These are phyloP conservation scores for Cyrtonyx montezumae DNA, from an alignment of 2,113 vertebrate species.

Conservation along the genomic window DNA sequence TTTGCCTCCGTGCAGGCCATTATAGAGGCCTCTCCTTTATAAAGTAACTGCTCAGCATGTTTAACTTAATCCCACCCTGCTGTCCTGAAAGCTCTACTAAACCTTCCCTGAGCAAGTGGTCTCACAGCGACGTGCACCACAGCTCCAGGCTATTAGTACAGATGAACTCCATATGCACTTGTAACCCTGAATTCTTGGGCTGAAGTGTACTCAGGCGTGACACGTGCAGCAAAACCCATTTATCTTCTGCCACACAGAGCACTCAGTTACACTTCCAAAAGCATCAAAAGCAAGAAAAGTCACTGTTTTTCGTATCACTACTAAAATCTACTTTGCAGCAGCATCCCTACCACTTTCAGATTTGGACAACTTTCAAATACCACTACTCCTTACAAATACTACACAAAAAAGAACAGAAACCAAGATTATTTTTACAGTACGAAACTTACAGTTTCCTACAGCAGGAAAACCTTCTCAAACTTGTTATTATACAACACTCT, in stretches of 20 bases:
- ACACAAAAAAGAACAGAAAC: neutral
- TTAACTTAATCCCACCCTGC: neutral
- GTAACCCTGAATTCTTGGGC: neutral
- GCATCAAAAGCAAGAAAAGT: neutral
- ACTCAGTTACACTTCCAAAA: neutral
- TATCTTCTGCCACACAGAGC: neutral
- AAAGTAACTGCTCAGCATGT: neutral
- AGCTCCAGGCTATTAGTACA: neutral
- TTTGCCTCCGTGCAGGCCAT: neutral
- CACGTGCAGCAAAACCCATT: neutral
- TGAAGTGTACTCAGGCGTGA: neutral
- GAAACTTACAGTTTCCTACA: neutral
- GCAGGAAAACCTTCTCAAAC: neutral
- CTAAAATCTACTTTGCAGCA: constrained; percentile 53
- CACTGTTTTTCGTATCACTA: neutral
- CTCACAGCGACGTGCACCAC: neutral
- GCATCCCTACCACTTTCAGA: neutral
- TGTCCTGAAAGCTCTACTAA: neutral
- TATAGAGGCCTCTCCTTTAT: neutral
- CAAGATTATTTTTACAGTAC: neutral
- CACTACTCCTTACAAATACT: neutral
- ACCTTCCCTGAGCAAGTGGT: neutral
- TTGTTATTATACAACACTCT: neutral
- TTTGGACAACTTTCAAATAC: neutral
- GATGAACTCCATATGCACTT: neutral